phyloP scores from a whole-genome alignment of 2,888 invertebrate species.

The Athalia rosae region DNA sequence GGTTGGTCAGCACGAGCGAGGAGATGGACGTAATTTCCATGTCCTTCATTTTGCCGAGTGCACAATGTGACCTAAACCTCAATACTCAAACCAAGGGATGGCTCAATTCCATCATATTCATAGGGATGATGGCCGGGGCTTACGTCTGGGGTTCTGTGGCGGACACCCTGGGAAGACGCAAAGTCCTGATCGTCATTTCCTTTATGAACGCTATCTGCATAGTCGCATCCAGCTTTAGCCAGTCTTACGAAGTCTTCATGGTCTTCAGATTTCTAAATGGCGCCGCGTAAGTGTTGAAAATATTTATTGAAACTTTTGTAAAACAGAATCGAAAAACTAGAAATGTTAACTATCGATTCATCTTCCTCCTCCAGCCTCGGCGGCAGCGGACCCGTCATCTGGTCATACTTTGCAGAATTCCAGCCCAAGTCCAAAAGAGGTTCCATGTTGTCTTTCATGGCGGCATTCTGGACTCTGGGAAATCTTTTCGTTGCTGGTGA shows the following conservation, averaged over 20 bases:
- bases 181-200: conserved; percentile 91
- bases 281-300: conserved; percentile 86
- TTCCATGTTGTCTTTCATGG: conserved; percentile 94
- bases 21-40: conserved; percentile 97
- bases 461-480: conserved; percentile 96
- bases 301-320: background rate
- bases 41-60: conserved; percentile 95
- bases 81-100: conserved; percentile 90
- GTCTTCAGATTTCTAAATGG: conserved; percentile 93
- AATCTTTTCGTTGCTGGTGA: conserved; percentile 93
- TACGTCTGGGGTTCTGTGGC: conserved; percentile 95
- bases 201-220: conserved; percentile 93
- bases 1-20: conserved; percentile 95
- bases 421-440: conserved; percentile 93
- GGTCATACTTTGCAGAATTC: conserved; percentile 96
- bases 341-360: background rate
- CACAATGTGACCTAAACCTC: conserved; percentile 92
- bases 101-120: conserved; percentile 88
- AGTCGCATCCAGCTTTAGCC: conserved; percentile 92
- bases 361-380: conserved; percentile 79
- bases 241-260: conserved; percentile 92
- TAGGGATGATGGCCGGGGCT: conserved; percentile 96
- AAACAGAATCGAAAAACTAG: conserved; percentile 28
- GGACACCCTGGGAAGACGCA: conserved; percentile 90
- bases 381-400: conserved; percentile 94